Evolutionary conservation across 2,888 invertebrate species (phyloP).

Genomic region (Didymodactylos carnosus): DNA sequence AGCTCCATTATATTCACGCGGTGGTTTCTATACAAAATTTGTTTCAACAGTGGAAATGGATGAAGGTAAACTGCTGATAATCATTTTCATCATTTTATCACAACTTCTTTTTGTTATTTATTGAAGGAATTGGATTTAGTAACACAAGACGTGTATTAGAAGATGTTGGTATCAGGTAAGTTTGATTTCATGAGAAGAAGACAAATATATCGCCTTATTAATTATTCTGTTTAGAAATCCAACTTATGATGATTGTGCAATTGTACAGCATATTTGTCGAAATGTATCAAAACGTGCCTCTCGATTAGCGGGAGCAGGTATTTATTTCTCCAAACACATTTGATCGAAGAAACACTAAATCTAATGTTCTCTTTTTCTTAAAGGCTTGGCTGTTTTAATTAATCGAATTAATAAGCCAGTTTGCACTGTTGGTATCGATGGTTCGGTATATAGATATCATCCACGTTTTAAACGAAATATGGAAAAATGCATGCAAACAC

Average conservation of each 20-base stretch:
- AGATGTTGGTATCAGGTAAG: conserved; percentile 13
- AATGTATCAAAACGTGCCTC: conserved; percentile 13
- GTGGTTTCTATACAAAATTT: conserved; percentile 14
- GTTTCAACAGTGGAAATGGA: conserved; percentile 14
- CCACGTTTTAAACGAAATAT: conserved; percentile 1
- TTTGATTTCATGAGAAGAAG: no score
- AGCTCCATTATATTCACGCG: conserved; percentile 4
- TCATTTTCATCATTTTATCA: no score
- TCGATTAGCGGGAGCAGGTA: conserved; percentile 14
- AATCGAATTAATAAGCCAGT: conserved; percentile 9
- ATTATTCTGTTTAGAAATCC: no score
- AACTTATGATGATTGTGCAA: conserved; percentile 14
- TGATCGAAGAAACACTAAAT: no score
- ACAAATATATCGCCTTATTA: no score
- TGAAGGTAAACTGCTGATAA: no score
- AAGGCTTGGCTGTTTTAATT: conserved; percentile 7
- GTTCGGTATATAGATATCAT: conserved; percentile 9
- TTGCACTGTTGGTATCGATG: conserved; percentile 10
- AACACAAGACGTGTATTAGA: conserved; percentile 14
- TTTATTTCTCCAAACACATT: background rate
- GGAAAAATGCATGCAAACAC: background rate
- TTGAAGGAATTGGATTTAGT: conserved; percentile 2
- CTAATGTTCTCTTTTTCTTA: background rate
- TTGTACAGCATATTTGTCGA: conserved; percentile 14
- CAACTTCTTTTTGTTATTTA: background rate